Evolutionary conservation across 1,140 invertebrate species (phyloP).

Genomic region (Drosophila kikkawai): DNA sequence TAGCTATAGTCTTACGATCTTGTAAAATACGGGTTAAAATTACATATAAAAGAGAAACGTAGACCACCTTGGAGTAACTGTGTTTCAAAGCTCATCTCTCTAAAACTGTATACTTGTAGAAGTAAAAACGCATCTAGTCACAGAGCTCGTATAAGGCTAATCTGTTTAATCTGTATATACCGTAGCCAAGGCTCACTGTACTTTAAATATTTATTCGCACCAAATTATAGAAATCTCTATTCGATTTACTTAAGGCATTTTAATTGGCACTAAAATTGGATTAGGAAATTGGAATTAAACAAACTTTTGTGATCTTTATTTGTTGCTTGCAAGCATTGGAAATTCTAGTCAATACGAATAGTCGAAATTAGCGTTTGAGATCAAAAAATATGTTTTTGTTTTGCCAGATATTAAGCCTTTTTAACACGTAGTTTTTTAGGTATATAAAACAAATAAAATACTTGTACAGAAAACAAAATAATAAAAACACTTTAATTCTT

Average conservation of each 20-base stretch:
- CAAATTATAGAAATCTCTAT: neutral
- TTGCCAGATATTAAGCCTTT: slow-evolving; percentile 31
- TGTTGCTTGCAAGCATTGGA: slow-evolving; percentile 38
- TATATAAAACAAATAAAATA: slow-evolving; percentile 26
- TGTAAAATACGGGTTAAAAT: slow-evolving; percentile 46
- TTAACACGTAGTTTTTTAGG: slow-evolving; percentile 8
- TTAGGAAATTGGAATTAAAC: slow-evolving; percentile 45
- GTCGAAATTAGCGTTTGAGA: slow-evolving; percentile 37
- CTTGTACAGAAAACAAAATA: slow-evolving; percentile 4
- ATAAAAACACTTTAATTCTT: neutral
- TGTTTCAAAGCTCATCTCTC: slow-evolving; percentile 28
- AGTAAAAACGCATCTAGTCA: slow-evolving; percentile 23
- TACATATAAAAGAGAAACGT: slow-evolving; percentile 39
- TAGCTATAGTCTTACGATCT: slow-evolving; percentile 22
- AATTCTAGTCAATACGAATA: slow-evolving; percentile 56
- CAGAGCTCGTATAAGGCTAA: slow-evolving; percentile 22
- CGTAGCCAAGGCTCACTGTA: slow-evolving; percentile 31
- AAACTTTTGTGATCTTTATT: slow-evolving; percentile 53
- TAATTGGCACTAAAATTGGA: slow-evolving; percentile 16
- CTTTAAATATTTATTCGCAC: slow-evolving; percentile 44
- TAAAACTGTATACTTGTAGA: slow-evolving; percentile 24
- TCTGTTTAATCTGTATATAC: slow-evolving; percentile 46
- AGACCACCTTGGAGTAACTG: slow-evolving; percentile 43
- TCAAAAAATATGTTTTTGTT: slow-evolving; percentile 36
- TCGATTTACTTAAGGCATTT: slow-evolving; percentile 3